Conservation (phyloP, 2,113 vertebrate species). For the Polypterus senegalus region DNA sequence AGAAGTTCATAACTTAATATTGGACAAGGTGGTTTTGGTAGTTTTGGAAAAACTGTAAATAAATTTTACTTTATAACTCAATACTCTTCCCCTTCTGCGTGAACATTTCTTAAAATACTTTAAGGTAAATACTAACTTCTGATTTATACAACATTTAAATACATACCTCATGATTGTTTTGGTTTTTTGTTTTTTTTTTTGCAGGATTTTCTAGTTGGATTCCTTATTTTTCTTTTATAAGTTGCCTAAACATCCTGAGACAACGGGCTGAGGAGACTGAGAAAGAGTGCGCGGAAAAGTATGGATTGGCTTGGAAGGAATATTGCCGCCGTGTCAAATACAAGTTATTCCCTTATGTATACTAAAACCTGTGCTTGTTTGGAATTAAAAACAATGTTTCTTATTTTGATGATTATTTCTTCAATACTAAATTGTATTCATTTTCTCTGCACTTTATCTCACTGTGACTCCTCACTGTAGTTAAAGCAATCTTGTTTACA, state of each 20-base stretch:
- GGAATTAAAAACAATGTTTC: neutral
- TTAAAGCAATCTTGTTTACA: too few species aligned
- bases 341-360: conserved; percentile 25
- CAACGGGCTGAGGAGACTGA: conserved; percentile 21
- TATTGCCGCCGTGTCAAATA: conserved; percentile 24
- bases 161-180: too few species aligned
- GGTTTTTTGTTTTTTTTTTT: too few species aligned
- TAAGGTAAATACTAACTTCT: too few species aligned
- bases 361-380: conserved; percentile 12
- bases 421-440: neutral
- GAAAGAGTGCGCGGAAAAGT: conserved; percentile 19
- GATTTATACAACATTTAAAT: too few species aligned
- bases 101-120: too few species aligned
- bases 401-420: neutral
- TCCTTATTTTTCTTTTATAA: conserved; percentile 20
- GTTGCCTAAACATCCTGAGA: conserved; percentile 19
- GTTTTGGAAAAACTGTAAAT: too few species aligned
- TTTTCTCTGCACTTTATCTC: neutral
- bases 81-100: too few species aligned
- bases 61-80: too few species aligned
- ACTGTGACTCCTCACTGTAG: too few species aligned
- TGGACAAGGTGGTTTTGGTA: neutral
- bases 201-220: conserved; percentile 22
- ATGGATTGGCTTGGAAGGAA: conserved; percentile 25
- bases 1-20: neutral